phyloP scores from a whole-genome alignment of 2,797 vertebrate species.

The Heteromormyrus szaboi region DNA sequence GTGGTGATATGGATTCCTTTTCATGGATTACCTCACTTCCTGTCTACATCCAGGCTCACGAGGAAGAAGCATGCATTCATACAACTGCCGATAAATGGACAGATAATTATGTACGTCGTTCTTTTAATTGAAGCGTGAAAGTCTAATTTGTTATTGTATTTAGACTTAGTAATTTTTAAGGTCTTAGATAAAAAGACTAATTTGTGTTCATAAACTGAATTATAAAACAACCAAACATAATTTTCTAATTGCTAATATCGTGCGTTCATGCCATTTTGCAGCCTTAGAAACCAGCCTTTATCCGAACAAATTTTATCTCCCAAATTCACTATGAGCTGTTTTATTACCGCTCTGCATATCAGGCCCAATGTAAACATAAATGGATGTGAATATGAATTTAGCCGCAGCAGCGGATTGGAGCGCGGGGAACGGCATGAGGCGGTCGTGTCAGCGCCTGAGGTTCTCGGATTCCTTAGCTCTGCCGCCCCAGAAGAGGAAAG shows the following conservation, averaged over 20 bases:
- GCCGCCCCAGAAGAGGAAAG: neutral
- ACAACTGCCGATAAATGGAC: neutral
- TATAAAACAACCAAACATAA: neutral
- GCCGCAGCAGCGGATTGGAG: neutral
- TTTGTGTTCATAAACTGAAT: neutral
- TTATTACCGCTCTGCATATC: neutral
- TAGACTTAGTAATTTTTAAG: neutral
- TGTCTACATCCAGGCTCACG: neutral
- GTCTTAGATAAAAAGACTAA: neutral
- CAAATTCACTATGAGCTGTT: neutral
- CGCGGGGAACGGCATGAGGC: neutral
- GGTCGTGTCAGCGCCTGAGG: neutral
- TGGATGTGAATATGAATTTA: neutral
- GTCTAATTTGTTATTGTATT: slow-evolving; percentile 5
- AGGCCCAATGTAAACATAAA: slow-evolving; percentile 4
- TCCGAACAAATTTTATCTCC: neutral
- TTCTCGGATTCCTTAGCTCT: neutral
- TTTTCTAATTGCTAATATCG: slow-evolving; percentile 8
- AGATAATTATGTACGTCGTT: neutral
- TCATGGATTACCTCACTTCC: neutral
- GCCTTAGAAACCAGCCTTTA: neutral
- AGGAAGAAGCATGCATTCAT: neutral
- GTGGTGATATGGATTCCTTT: neutral
- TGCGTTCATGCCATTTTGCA: neutral
- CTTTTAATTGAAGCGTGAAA: slow-evolving; percentile 5